Base-by-base conservation (phyloP, 2,888 invertebrate genomes). In the Cataglyphis rosenhaueri region DNA sequence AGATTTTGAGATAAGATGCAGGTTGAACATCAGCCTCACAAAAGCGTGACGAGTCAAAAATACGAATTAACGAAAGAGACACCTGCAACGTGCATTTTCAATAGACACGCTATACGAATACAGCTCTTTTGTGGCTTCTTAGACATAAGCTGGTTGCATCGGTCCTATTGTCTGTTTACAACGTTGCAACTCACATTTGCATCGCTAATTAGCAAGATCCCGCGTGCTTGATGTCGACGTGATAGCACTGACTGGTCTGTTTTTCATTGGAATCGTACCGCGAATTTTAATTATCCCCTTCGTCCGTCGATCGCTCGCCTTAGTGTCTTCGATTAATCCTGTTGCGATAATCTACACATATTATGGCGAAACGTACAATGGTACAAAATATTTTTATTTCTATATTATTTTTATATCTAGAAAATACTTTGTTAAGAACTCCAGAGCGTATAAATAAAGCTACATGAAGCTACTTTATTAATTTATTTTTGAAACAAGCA, bases 141-240 rank as follows among this genome's bases (percentile, higher is more conserved):
- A 84, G 85, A 88, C 86, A 91, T 90, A 89, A 87, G 91, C 87
- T 81, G 84, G 81, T 62, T 74, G 57, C 88, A 81, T 86, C 89
- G 83, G 87, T 65, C 82, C 57, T 71, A 44, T 78, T 62, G 76
- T 83, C 83, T 52, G 75, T 75, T 48, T 66, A 66, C 62, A 74
- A 74, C 62, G 21, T 62, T 62, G 74, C 52, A 87, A 88, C 86
- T 89, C 82, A 83, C 90, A 91, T 92, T 92, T 91, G 90, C 88
- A 90, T 91, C 87, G 85, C 88, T 92, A 92, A 92, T 92, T 92
- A 90, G 84, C 83, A 59, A 15, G 62, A 12, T 82, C 71, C 38
- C 66, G 62, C 35, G 21, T 75, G 48, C 59, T 38, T 71, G 88
- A 88, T 87, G 83, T 83, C 76, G 52, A 48, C 48, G 38, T 62